Conservation (phyloP, 2,888 invertebrate genomes). For the Agrotis exclamationis region DNA sequence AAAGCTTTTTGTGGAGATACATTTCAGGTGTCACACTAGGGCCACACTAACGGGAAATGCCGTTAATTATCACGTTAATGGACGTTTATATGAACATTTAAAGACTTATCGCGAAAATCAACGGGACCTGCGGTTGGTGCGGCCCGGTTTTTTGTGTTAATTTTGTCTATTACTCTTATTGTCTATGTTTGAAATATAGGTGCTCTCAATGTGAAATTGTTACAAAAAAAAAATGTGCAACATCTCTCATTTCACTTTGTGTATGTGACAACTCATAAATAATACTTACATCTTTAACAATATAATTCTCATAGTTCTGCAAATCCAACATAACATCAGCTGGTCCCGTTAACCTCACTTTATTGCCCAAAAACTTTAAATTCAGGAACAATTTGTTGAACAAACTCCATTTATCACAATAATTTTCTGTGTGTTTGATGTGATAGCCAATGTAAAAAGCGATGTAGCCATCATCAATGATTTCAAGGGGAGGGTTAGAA, state of each 20-base stretch:
- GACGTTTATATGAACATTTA: no score
- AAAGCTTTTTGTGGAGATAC: constrained; percentile 3
- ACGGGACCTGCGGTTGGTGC: no score
- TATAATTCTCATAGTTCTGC: constrained; percentile 91
- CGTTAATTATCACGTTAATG: no score
- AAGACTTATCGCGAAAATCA: no score
- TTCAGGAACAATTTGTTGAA: constrained; percentile 92
- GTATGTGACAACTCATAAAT: constrained; percentile 5
- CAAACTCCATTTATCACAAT: constrained; percentile 83
- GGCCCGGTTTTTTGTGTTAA: no score
- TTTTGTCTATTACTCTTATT: no score
- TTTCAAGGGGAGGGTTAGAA: constrained; percentile 88
- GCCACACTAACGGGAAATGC: no score
- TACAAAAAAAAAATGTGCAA: not conserved
- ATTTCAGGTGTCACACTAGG: no score
- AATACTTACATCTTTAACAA: constrained; percentile 88
- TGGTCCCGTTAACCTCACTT: constrained; percentile 93
- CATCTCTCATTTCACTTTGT: not conserved
- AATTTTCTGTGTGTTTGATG: constrained; percentile 89
- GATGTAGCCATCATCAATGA: constrained; percentile 94
- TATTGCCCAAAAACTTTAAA: constrained; percentile 93
- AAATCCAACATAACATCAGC: constrained; percentile 93
- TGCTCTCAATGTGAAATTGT: constrained; percentile 10
- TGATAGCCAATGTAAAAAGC: constrained; percentile 94
- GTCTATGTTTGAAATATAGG: not conserved